Base-by-base conservation (phyloP, 2,113 vertebrate genomes). In the Psettodes erumei region DNA sequence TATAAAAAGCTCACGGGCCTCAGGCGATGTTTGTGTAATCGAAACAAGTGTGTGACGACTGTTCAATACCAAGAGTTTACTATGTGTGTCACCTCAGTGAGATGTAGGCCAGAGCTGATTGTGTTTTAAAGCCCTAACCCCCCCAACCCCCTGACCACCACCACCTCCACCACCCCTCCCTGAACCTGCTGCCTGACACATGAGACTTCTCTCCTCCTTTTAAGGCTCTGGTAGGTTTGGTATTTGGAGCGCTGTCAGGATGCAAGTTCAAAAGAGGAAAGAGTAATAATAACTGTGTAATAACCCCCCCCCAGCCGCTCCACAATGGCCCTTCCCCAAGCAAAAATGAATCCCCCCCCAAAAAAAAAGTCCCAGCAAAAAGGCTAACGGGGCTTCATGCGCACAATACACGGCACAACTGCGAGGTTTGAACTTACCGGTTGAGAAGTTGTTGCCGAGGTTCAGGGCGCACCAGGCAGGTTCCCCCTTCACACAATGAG, bases 191-290 rank as follows among this genome's bases (percentile, higher is more conserved):
- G 64, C 69, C 59, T 86, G 91, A 89, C 86, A 93, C 82, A 79
- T 80, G 91, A 94, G 91, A 90, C 58, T 79, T 58, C 82, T 32
- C 65, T 78, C 87, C 73, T 90, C 94, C 94, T 92, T 95, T 95
- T 94, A 95, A 92, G 94, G 94, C 83, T 60, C 69, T 89, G 89
- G 82, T 74, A 86, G 91, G 84, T 87, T 88, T 81, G 92, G 86
- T 79, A 88, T 91, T 86, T 90, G 82, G 92, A 92, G 50, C 65
- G 85, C 88, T 82, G 90, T 91, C 92, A 91, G 87, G 86, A 90
- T 75, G 69, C 82, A 73, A 79, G 87, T 93, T 91, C 92, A 85
- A 93, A 95, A 93, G 92, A 89, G 93, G 93, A 93, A 92, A 93
- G 92, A 63, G 85, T 93, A 94, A 93, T 91, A 92, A 95, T 94